These are phyloP conservation scores for Pseudachorutes palmiensis DNA, from an alignment of 1,140 invertebrate species.

Conservation along the genomic window DNA sequence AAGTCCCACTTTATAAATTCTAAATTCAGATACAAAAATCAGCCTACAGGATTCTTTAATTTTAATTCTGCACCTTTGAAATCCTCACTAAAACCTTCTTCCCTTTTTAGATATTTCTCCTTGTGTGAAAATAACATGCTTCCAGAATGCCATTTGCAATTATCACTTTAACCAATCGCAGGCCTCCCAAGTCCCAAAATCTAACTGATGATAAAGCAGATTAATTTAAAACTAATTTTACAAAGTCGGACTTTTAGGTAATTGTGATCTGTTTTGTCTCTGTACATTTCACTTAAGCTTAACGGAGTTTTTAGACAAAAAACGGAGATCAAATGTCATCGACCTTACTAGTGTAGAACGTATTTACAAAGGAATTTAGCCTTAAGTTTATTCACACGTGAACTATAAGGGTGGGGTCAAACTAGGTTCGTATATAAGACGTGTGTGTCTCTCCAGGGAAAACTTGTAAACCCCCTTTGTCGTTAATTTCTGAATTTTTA, in stretches of 20 bases:
- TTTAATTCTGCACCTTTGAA: slow-evolving; percentile 2
- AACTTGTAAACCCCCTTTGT: neutral
- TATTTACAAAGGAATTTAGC: slow-evolving; percentile 1
- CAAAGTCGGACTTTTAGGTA: too few species aligned
- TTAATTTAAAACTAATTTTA: too few species aligned
- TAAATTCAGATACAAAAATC: slow-evolving; percentile 1
- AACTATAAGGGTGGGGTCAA: neutral
- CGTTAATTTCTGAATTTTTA: neutral
- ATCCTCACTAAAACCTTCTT: neutral
- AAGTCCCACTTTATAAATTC: neutral
- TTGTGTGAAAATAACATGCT: neutral
- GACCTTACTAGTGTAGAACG: neutral
- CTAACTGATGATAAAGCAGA: too few species aligned
- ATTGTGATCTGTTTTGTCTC: neutral
- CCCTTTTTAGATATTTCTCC: neutral
- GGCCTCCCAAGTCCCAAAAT: too few species aligned
- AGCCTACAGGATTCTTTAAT: neutral
- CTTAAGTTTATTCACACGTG: neutral
- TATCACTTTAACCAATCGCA: too few species aligned
- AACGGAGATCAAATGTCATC: neutral
- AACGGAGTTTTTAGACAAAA: neutral
- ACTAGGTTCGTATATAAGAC: neutral
- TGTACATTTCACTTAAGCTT: neutral
- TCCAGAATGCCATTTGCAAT: too few species aligned
- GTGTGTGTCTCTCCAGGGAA: neutral